Evolutionary conservation across 2,113 vertebrate genomes (phyloP), one percentile per base, ranked within the genome.

Genomic region (Dicentrarchus labrax): DNA sequence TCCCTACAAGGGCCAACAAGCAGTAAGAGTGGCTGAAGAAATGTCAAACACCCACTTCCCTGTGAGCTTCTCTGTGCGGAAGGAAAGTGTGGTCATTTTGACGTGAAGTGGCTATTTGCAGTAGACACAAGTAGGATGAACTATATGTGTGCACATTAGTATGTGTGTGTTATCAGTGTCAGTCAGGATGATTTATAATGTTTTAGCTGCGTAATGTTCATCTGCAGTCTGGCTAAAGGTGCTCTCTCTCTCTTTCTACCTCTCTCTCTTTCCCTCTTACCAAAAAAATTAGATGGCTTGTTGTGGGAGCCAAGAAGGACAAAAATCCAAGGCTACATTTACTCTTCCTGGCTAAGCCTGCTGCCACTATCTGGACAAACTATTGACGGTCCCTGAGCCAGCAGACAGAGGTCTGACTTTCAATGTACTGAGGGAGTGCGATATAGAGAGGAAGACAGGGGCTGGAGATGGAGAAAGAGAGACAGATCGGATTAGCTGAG

Each of bases 361-460:
- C 83, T 85, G 83, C 85, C 79, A 79, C 91, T 94, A 93, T 95
- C 93, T 91, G 90, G 86, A 89, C 90, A 91, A 90, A 93, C 89
- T 94, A 94, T 92, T 94, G 91, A 93, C 62, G 60, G 85, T 85
- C 85, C 83, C 76, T 4, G 69, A 86, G 83, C 84, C 88, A 91
- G 86, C 88, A 93, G 90, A 92, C 91, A 86, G 75, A 83, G 84
- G 89, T 83, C 84, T 87, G 86, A 89, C 89, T 78, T 76, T 88
- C 83, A 57, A 69, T 82, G 88, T 67, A 86, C 78, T 84, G 91
- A 89, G 86, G 69, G 69, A 74, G 86, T 16, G 83, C 21, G 91
- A 89, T 82, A 86, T 78, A 87, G 78, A 73, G 84, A 89, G 84
- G 41, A 50, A 80, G 80, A 83, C 75, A 64, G 76, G 65, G 60